phyloP scores from a whole-genome alignment of 2,888 invertebrate genomes.

The Pristionchus maxplancki region DNA sequence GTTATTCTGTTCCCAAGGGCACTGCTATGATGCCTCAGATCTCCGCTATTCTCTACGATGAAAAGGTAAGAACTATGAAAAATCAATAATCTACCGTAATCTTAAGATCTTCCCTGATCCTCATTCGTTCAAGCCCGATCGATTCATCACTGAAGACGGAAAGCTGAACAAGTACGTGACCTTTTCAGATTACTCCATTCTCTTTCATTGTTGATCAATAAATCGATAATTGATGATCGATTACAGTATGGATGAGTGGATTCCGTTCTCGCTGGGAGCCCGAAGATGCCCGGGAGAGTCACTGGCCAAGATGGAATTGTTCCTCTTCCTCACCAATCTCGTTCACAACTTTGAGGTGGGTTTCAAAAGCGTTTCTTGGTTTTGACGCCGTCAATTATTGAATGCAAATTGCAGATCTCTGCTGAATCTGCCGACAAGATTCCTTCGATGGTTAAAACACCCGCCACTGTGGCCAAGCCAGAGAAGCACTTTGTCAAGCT shows the following conservation, averaged over 20 bases:
- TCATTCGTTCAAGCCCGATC: slow-evolving; percentile 17
- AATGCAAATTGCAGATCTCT: not conserved
- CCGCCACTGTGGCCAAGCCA: slow-evolving; percentile 19
- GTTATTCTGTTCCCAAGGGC: not conserved
- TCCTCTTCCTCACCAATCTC: slow-evolving; percentile 47
- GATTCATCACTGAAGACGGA: slow-evolving; percentile 17
- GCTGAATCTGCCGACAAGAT: not conserved
- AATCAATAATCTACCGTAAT: slow-evolving; percentile 6
- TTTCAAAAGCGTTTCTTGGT: not conserved
- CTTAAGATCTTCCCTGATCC: slow-evolving; percentile 38
- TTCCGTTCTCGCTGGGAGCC: slow-evolving; percentile 42
- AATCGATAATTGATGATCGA: not conserved
- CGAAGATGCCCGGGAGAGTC: slow-evolving; percentile 42
- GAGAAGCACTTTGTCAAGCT: slow-evolving; percentile 15
- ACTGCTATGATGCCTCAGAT: slow-evolving; percentile 42
- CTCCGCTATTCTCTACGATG: slow-evolving; percentile 22
- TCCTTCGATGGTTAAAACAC: slow-evolving; percentile 11
- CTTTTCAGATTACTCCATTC: no score
- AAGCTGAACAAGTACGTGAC: slow-evolving; percentile 20
- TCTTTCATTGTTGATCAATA: not conserved
- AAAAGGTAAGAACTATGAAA: not conserved
- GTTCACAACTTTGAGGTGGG: slow-evolving; percentile 34
- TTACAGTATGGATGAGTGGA: slow-evolving; percentile 44
- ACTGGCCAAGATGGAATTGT: slow-evolving; percentile 43
- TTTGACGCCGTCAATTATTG: not conserved